Evolutionary conservation across 2,797 vertebrate species (phyloP).

Genomic region (Gorsachius magnificus): DNA sequence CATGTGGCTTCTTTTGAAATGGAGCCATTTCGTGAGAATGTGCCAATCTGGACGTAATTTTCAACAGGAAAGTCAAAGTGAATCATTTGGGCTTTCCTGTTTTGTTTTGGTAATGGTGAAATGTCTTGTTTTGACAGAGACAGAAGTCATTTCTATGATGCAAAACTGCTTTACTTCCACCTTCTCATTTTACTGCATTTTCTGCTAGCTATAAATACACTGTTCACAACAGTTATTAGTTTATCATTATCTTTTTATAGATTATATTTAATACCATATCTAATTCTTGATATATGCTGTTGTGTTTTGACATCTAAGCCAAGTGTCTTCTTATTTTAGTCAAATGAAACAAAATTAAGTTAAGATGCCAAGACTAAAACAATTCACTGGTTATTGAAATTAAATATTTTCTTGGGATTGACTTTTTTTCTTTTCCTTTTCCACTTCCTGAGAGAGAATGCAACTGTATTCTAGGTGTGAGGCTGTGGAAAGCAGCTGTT

Average conservation of each 20-base stretch:
- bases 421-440: not conserved
- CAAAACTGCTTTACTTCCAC: not conserved
- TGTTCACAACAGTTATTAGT: not conserved
- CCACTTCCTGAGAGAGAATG: not conserved
- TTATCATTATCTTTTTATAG: not conserved
- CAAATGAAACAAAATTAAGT: not conserved
- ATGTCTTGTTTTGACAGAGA: slow-evolving; percentile 19
- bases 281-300: not conserved
- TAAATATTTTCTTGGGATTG: not conserved
- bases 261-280: not conserved
- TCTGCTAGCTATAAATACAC: not conserved
- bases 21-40: not conserved
- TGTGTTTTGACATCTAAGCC: slow-evolving; percentile 17
- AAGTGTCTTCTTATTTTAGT: slow-evolving; percentile 29
- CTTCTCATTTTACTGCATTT: slow-evolving; percentile 1
- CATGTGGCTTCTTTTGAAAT: not conserved
- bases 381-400: not conserved
- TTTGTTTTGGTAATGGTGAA: slow-evolving; percentile 26
- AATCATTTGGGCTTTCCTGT: not conserved
- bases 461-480: not conserved
- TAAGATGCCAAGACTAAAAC: not conserved
- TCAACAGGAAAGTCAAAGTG: not conserved
- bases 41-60: not conserved
- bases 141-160: not conserved
- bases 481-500: not conserved